Evolutionary conservation across 2,888 invertebrate genomes (phyloP), one percentile per base, ranked within the genome.

Genomic region (Drosophila flavopinicola): DNA sequence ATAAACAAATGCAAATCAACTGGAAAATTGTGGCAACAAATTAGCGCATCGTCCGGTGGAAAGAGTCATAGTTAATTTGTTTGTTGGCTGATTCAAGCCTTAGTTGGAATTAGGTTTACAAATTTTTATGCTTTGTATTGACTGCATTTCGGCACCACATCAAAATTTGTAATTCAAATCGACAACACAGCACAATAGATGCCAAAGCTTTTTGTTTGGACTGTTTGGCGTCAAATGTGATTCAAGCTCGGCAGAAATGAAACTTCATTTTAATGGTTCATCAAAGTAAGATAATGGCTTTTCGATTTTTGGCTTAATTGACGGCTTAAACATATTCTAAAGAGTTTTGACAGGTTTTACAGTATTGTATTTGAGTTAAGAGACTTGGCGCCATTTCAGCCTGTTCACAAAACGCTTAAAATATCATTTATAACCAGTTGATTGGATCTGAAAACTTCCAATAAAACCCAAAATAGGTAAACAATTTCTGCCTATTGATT

Each of bases 1-100:
- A 85, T 87, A 80, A 86, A 66, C 78, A 83, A 75, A 80, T 80
- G 80, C 74, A 84, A 80, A 80, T 86, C 53, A 76, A 57, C 35
- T 68, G 80, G 77, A 79, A 80, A 85, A 84, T 79, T 68, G 85
- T 84, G 78, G 67, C 77, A 84, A 70, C 79, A 80, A 80, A 80
- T 80, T 86, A 84, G 86, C 86, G 80, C 80, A 76, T 80, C 80
- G 60, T 66, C 53, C 41, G 33, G 24, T 17, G 49, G 63, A 65
- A 57, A 72, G 68, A 54, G 57, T 61, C 45, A 37, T 49, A 25
- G 27, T 11, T 54, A 23, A 52, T 64, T 45, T 64, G 39, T 64
- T 45, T 64, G 39, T 23, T 61, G 68, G 17, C 49, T 53, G 53
- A 75, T 65, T 66, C 61, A 58, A 53, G 59, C 44, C 38, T 69